Conservation (phyloP, 1,140 invertebrate species). For the Maniola jurtina region DNA sequence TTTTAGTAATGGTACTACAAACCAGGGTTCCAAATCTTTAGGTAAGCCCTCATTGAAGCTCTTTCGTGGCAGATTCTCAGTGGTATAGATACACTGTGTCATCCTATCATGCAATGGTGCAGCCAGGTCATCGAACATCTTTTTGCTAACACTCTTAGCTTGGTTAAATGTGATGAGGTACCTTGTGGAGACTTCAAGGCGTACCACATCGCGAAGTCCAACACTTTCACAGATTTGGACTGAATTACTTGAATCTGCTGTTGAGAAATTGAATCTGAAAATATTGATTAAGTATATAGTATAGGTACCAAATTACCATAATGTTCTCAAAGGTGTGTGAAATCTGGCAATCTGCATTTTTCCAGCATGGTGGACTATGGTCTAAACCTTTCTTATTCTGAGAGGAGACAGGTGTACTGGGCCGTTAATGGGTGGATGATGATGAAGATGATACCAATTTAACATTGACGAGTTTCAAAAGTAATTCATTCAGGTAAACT, state of each 20-base stretch:
- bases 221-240: conserved; percentile 95
- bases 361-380: no score
- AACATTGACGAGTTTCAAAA: no score
- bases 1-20: conserved; percentile 89
- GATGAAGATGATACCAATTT: no score
- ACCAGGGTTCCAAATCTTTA: conserved; percentile 85
- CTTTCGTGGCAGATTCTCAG: conserved; percentile 84
- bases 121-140: conserved; percentile 78
- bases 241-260: conserved; percentile 96
- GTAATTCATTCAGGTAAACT: no score
- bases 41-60: conserved; percentile 85
- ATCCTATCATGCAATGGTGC: conserved; percentile 88
- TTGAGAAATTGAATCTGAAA: conserved; percentile 94
- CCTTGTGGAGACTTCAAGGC: conserved; percentile 90
- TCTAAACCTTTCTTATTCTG: no score
- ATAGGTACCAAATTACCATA: no score
- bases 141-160: conserved; percentile 65
- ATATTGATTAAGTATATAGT: neutral
- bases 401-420: no score
- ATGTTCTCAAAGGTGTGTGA: no score
- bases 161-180: conserved; percentile 84
- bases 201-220: conserved; percentile 84
- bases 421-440: no score
- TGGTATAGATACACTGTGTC: conserved; percentile 85
- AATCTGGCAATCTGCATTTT: no score